phyloP scores from a whole-genome alignment of 2,888 invertebrate species.

The Apamea epomidion region DNA sequence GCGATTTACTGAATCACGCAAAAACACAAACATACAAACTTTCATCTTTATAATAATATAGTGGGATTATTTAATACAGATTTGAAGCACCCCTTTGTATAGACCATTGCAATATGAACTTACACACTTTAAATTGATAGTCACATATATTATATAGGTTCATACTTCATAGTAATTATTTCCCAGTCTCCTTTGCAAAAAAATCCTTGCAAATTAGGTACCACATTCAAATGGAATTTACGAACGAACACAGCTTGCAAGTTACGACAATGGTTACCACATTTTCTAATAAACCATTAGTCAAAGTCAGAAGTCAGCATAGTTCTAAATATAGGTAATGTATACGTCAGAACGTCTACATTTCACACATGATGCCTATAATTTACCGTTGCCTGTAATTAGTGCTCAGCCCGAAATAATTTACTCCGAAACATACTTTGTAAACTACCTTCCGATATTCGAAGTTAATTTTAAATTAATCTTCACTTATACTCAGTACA shows the following conservation, averaged over 20 bases:
- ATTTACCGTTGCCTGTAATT: slow-evolving; percentile 46
- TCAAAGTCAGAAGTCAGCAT: slow-evolving; percentile 23
- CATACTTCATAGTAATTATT: background rate
- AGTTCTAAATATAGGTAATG: slow-evolving; percentile 21
- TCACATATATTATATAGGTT: background rate
- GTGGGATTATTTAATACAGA: background rate
- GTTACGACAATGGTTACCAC: background rate
- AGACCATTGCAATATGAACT: too few species aligned
- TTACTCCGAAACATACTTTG: slow-evolving; percentile 36
- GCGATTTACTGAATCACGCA: background rate
- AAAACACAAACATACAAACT: background rate
- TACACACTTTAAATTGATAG: background rate
- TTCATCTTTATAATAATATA: background rate
- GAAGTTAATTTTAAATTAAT: slow-evolving; percentile 52
- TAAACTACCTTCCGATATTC: slow-evolving; percentile 45
- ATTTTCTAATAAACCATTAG: slow-evolving; percentile 12
- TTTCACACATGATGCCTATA: slow-evolving; percentile 43
- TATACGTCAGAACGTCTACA: slow-evolving; percentile 26
- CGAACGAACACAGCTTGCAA: background rate
- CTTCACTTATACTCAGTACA: slow-evolving; percentile 1
- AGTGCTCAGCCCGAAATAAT: slow-evolving; percentile 45
- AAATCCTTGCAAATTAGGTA: background rate
- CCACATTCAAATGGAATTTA: background rate
- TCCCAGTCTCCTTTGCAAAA: background rate
- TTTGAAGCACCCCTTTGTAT: background rate